A percentile compares a stretch with the other conserved stretches of the same genome.
Conservation (phyloP, 2,888 invertebrate genomes). For the Agrotis ipsilon region DNA sequence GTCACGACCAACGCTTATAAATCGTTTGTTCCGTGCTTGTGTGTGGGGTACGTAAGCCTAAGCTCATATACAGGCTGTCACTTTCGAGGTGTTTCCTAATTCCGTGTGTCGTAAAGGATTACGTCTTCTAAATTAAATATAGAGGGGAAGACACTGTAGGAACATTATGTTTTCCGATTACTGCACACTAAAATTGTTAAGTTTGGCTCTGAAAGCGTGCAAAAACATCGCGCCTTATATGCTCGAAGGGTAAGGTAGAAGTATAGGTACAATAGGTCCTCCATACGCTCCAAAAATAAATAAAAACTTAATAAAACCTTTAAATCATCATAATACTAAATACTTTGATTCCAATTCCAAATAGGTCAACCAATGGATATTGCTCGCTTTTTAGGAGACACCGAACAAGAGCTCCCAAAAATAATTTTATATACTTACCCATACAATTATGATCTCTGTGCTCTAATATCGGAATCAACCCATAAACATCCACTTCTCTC, state of each 20-base stretch:
- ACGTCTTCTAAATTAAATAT: conserved; percentile 7
- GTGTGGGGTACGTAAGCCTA: conserved; percentile 10
- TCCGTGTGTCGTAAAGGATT: conserved; percentile 11
- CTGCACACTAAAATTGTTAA: neutral
- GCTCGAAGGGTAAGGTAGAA: too few species aligned
- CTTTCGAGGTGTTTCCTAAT: conserved; percentile 36
- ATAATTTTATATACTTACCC: conserved; percentile 5
- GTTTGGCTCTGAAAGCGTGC: neutral
- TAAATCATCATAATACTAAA: too few species aligned
- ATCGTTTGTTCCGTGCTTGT: conserved; percentile 38
- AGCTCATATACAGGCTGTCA: conserved; percentile 32
- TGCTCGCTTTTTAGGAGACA: too few species aligned
- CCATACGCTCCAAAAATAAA: too few species aligned
- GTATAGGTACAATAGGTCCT: too few species aligned
- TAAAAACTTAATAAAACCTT: too few species aligned
- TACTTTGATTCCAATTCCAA: neutral
- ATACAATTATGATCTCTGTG: conserved; percentile 15
- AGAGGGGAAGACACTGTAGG: neutral
- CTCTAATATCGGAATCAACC: conserved; percentile 29
- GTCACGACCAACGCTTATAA: conserved; percentile 47
- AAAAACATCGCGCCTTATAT: too few species aligned
- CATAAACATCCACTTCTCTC: conserved; percentile 38
- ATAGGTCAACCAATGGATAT: neutral
- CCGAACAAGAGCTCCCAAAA: neutral
- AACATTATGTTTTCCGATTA: neutral